Base-by-base conservation (phyloP, 2,113 vertebrate species). In the Gnathonemus echidnorhynchus region DNA sequence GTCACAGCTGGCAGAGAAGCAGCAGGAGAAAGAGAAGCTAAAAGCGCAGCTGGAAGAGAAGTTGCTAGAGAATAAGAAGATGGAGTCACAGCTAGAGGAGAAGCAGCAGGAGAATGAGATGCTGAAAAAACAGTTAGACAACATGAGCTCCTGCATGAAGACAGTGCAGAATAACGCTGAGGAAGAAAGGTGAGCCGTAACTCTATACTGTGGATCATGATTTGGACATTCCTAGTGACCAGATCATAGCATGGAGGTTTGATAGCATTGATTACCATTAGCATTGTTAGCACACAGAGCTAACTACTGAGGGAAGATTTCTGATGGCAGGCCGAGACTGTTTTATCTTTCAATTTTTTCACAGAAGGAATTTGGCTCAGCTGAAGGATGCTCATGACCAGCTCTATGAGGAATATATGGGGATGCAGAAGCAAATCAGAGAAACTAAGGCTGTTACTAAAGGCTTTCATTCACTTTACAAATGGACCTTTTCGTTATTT, bases 91-190 rank as follows among this genome's bases (percentile, higher is more conserved):
- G 92, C 53, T 98, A 92, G 96, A 94, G 91, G 93, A 95, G 48
- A 92, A 31, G 89, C 97, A 98, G 94, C 95, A 97, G 13, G 96
- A 94, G 86, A 94, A 97, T 85, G 97, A 96, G 89, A 96, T 96
- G 24, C 93, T 99, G 91, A 97, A 97, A 92, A 96, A 99, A 86
- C 97, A 99, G 93, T 94, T 99, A 93, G 97, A 98, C 88, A 99
- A 97, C 94, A 94, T 97, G 93, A 95, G 98, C 35, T 94, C 97
- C 1, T 96, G 97, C 92, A 94, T 94, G 91, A 97, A 96, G 94
- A 92, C 98, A 93, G 98, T 24, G 90, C 97, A 98, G 95, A 95
- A 94, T 88, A 98, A 97, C 92, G 95, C 95, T 1, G 95, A 94
- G 10, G 97, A 98, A 1, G 97, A 98, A 92, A 98, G 96, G 98